A percentile compares a stretch with the other conserved stretches of the same genome.
Conservation (phyloP, 2,888 invertebrate species). For the Caenorhabditis sp. region DNA sequence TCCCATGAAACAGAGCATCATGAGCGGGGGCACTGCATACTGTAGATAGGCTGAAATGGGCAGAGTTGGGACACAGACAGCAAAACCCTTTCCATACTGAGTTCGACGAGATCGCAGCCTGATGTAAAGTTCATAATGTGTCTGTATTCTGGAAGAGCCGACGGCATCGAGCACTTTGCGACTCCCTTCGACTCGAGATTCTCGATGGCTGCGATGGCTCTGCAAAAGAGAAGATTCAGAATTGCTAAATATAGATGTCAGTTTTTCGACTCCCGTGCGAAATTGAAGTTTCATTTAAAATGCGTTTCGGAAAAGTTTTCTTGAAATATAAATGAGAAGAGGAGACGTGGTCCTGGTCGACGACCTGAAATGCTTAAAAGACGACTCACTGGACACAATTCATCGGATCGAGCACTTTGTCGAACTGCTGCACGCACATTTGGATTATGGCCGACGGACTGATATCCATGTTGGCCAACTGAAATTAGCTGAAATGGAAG, state of each 20-base stretch:
- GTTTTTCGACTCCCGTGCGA: conserved; percentile 1
- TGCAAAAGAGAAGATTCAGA: conserved; percentile 32
- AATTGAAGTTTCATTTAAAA: conserved; percentile 15
- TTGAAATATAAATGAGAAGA: conserved; percentile 27
- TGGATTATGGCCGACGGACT: conserved; percentile 6
- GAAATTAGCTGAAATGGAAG: neutral
- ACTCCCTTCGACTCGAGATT: conserved; percentile 17
- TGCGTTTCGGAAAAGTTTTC: conserved; percentile 4
- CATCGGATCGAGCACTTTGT: conserved; percentile 33
- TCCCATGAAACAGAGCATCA: conserved; percentile 72
- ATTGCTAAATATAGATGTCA: conserved; percentile 6
- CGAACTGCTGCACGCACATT: conserved; percentile 33
- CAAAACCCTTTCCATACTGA: conserved; percentile 38
- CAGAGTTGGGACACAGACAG: neutral
- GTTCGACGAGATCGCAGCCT: conserved; percentile 57
- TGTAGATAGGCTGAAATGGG: conserved; percentile 61
- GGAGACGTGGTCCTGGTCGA: conserved; percentile 32
- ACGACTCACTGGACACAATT: conserved; percentile 48
- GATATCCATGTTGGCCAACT: conserved; percentile 8
- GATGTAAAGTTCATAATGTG: conserved; percentile 58
- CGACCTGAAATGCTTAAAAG: conserved; percentile 11
- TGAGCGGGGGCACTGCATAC: conserved; percentile 70
- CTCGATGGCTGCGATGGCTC: conserved; percentile 33
- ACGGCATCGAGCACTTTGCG: conserved; percentile 21
- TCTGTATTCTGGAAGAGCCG: conserved; percentile 38